phyloP scores from a whole-genome alignment of 2,113 vertebrate species.

The Archocentrus centrarchus region DNA sequence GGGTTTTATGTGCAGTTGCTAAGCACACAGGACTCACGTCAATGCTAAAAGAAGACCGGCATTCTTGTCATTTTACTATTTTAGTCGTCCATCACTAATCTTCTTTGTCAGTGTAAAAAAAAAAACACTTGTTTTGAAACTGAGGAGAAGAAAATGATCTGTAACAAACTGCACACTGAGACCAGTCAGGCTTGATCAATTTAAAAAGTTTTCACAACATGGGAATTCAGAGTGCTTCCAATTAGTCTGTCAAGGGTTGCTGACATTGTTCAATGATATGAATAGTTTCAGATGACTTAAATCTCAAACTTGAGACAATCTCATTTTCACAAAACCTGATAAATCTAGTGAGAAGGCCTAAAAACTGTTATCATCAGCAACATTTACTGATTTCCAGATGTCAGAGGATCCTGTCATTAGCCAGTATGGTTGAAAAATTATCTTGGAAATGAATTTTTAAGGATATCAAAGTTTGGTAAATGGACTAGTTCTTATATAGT shows the following conservation, averaged over 20 bases:
- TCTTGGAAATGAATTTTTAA: background rate
- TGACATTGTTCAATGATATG: background rate
- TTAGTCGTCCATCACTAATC: background rate
- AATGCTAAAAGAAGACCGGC: background rate
- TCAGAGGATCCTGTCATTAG: background rate
- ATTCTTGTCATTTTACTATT: background rate
- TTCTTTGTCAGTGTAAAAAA: background rate
- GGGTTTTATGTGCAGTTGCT: background rate
- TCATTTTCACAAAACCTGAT: background rate
- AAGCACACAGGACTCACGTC: background rate
- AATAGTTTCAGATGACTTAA: background rate
- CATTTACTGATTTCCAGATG: background rate
- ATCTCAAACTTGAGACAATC: background rate
- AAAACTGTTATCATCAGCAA: background rate
- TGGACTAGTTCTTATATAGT: too few species aligned
- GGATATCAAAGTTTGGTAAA: background rate
- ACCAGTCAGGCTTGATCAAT: conserved; percentile 7
- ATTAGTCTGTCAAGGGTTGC: background rate
- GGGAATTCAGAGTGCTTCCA: background rate
- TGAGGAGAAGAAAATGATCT: background rate
- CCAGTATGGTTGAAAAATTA: background rate
- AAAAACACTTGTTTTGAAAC: conserved; percentile 9
- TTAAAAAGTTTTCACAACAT: conserved; percentile 12
- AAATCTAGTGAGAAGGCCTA: background rate
- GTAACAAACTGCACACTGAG: background rate